Base-by-base conservation (phyloP, 2,888 invertebrate species). In the Drosophila eohydei region DNA sequence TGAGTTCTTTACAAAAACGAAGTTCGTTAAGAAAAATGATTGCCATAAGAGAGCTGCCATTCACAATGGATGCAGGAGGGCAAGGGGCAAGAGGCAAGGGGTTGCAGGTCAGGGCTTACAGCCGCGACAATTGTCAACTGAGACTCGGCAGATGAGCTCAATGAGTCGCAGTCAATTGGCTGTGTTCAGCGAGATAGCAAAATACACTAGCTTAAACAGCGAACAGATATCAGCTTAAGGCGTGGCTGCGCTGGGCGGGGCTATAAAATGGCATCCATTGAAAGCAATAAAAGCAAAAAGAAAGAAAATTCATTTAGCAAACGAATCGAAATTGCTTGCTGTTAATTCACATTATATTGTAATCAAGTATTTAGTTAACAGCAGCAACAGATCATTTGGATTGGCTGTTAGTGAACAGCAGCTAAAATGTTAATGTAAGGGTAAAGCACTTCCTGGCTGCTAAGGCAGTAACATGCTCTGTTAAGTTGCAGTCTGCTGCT, bases 1-100 rank as follows among this genome's bases (percentile, higher is more conserved):
- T 91, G 80, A 91, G 86, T 71, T 62, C 21, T 32, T 34, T 16
- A 75, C 64, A 58, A 64, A 76, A 58, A 28, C 30, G 51, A 59
- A 74, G 57, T 63, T 64, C 67, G 46, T 72, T 68, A 38, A 59
- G 32, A 69, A 56, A 38, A 56, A 30, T 61, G 40, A 69, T 69
- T 64, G 41, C 30, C 34, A 60, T 69, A 12, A 68, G 64, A 78
- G 69, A 75, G 69, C 78, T 73, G 78, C 63, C 52, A 76, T 79
- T 86, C 83, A 81, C 68, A 70, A 67, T 78, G 92, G 92, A 91
- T 36, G 58, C 43, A 43, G 21, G 41, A 32, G 50, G 48, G 6
- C 8, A n/a, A 44, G 16, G 30, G 6, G 1, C 1, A 8, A n/a
- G n/a, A 46, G 21, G 3, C 14, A 52, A 16, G 44, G 46, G 48